These are phyloP conservation scores for Yponomeuta malinellus DNA, from an alignment of 2,888 invertebrate species.

Conservation along the genomic window DNA sequence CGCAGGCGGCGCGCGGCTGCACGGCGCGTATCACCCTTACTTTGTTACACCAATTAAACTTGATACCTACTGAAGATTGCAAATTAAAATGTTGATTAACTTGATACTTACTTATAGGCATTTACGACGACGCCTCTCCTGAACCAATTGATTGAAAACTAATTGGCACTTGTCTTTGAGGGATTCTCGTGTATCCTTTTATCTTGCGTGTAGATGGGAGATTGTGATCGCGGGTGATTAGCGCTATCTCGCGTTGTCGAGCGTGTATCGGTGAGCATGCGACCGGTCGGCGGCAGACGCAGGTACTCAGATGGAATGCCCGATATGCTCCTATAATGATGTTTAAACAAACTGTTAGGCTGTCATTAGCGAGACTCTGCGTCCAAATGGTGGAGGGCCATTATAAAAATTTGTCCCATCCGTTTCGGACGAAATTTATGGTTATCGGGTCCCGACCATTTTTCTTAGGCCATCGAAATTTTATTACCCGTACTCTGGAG, in stretches of 20 bases:
- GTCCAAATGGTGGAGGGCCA: constrained; percentile 69
- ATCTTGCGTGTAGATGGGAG: neutral
- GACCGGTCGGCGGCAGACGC: constrained; percentile 26
- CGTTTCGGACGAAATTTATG: constrained; percentile 72
- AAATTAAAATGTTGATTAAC: constrained; percentile 2
- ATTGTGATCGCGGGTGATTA: neutral
- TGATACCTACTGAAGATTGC: neutral
- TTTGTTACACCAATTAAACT: constrained; percentile 6
- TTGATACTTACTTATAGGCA: neutral
- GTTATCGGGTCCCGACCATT: constrained; percentile 67
- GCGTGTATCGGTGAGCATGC: neutral
- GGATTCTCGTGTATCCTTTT: neutral
- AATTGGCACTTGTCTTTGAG: neutral
- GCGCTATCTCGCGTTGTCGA: neutral
- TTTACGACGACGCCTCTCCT: neutral
- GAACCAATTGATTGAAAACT: neutral
- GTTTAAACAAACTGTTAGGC: constrained; percentile 75
- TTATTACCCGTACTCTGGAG: constrained; percentile 70
- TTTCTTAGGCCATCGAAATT: constrained; percentile 65
- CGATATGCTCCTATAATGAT: constrained; percentile 74
- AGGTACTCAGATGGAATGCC: constrained; percentile 67
- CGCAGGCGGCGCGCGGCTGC: constrained; percentile 16
- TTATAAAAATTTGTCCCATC: constrained; percentile 77
- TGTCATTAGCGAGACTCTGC: constrained; percentile 70
- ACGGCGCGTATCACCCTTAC: constrained; percentile 6